Percentiles rank a stretch among this genome's conserved stretches.
Evolutionary conservation across 37 sponge, comb jelly and placozoan species (phyloP).

Genomic region (Theonella swinhoei): DNA sequence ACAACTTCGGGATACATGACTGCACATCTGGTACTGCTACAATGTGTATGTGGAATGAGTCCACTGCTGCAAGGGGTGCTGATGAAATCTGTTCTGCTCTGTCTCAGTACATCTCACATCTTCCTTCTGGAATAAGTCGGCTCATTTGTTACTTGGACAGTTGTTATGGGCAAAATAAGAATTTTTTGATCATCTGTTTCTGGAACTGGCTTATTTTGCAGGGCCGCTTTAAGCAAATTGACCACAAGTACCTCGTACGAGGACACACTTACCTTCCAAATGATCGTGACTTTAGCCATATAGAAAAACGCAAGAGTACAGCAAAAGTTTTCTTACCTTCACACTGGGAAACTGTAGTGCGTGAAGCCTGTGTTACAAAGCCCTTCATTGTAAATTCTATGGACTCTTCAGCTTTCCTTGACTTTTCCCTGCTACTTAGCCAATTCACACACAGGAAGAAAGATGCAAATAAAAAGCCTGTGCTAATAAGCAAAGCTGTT

Average conservation of each 20-base stretch:
- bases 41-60: slow-evolving; percentile 44
- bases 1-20: slow-evolving; percentile 54
- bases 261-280: slow-evolving; percentile 19
- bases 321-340: slow-evolving; percentile 17
- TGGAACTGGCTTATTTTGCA: slow-evolving; percentile 17
- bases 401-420: slow-evolving; percentile 3
- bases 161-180: slow-evolving; percentile 55
- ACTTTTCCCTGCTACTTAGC: slow-evolving; percentile 6
- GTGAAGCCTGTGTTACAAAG: slow-evolving; percentile 12
- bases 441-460: slow-evolving; percentile 18
- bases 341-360: slow-evolving; percentile 59
- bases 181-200: slow-evolving; percentile 29
- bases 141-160: slow-evolving; percentile 37
- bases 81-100: slow-evolving; percentile 13
- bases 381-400: not conserved
- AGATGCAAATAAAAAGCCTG: slow-evolving; percentile 14
- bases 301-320: slow-evolving; percentile 32
- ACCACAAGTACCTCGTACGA: slow-evolving; percentile 44
- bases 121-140: not conserved
- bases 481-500: slow-evolving; percentile 24
- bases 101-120: slow-evolving; percentile 2
- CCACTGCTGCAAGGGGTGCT: slow-evolving; percentile 25
- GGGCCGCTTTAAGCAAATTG: slow-evolving; percentile 16
- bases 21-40: slow-evolving; percentile 7
- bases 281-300: slow-evolving; percentile 29